Percentiles rank a stretch among this genome's conserved stretches.
Evolutionary conservation across 2,797 vertebrate species (phyloP).

Genomic region (Hozukius guyotensis): DNA sequence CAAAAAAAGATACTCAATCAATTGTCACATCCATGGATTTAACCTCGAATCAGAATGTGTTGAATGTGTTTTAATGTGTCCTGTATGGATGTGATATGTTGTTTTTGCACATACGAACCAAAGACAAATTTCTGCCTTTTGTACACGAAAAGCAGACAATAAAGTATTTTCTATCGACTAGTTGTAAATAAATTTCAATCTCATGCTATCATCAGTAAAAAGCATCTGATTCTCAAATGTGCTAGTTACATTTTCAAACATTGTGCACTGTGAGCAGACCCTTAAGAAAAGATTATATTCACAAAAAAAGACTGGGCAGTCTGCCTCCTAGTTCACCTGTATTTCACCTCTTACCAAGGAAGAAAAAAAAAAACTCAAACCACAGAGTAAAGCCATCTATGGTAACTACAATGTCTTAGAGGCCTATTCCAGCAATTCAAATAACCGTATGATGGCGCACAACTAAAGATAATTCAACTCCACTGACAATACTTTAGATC

Average conservation of each 20-base stretch:
- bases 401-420: not conserved
- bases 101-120: too few species aligned
- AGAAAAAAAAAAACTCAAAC: not conserved
- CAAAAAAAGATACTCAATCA: not conserved
- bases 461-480: slow-evolving; percentile 9
- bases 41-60: too few species aligned
- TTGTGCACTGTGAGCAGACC: not conserved
- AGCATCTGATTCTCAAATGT: not conserved
- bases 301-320: not conserved
- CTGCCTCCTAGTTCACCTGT: not conserved
- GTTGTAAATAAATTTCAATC: not conserved
- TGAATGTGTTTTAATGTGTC: too few species aligned
- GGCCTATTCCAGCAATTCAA: slow-evolving; percentile 5
- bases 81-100: too few species aligned
- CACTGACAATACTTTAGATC: slow-evolving; percentile 19
- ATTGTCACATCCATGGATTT: not conserved
- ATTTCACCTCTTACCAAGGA: not conserved
- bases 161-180: too few species aligned
- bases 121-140: too few species aligned
- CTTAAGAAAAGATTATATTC: slow-evolving; percentile 1
- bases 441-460: slow-evolving; percentile 5
- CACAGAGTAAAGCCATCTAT: not conserved
- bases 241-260: not conserved
- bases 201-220: not conserved
- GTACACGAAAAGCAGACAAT: too few species aligned